Conservation (phyloP, 2,888 invertebrate species). For the Yponomeuta malinellus region DNA sequence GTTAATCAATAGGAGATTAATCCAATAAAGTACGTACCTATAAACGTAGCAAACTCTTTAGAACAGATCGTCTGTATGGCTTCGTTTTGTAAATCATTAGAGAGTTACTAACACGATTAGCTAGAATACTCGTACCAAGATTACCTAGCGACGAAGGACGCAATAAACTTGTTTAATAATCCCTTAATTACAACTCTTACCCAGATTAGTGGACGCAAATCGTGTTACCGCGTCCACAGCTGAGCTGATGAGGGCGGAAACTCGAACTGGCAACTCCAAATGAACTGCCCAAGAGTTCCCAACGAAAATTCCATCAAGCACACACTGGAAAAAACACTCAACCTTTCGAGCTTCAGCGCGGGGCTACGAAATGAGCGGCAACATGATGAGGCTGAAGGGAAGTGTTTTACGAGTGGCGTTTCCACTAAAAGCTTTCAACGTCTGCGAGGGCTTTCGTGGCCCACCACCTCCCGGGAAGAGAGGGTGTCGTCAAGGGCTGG, state of each 20-base stretch:
- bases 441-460: not conserved
- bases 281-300: constrained; percentile 17
- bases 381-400: not conserved
- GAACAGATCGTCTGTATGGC: not conserved
- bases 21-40: not conserved
- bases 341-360: constrained; percentile 19
- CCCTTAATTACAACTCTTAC: not conserved
- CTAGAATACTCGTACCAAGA: not conserved
- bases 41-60: too few relatives aligned
- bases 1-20: too few relatives aligned
- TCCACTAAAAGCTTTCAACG: not conserved
- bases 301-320: constrained; percentile 33
- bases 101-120: not conserved
- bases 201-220: not conserved
- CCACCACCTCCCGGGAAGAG: not conserved
- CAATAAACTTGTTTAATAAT: constrained; percentile 3
- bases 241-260: not conserved
- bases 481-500: not conserved
- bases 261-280: constrained; percentile 9
- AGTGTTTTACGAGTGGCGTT: not conserved
- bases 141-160: not conserved
- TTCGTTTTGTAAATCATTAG: not conserved
- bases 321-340: constrained; percentile 25
- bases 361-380: not conserved
- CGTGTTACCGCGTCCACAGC: not conserved